phyloP scores from a whole-genome alignment of 1,140 invertebrate genomes.

The Drosophila ercepeae region DNA sequence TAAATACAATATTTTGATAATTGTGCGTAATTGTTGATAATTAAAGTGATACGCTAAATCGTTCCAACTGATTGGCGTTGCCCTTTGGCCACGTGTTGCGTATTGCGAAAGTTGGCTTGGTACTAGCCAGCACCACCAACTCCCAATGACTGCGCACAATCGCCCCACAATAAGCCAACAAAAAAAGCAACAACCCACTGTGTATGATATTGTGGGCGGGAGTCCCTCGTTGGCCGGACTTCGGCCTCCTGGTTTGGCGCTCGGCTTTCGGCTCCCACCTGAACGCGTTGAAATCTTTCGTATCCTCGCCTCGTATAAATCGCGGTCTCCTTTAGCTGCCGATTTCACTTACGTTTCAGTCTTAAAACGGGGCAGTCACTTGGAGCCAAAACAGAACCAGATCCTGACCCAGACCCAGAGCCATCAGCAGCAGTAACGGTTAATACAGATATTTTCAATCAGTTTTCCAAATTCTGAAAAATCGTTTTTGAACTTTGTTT shows the following conservation, averaged over 20 bases:
- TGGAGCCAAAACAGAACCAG: slow-evolving; percentile 9
- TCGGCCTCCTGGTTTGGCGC: slow-evolving; percentile 21
- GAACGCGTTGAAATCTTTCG: slow-evolving; percentile 74
- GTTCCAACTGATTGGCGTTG: slow-evolving; percentile 18
- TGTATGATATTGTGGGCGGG: slow-evolving; percentile 51
- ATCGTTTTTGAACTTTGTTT: slow-evolving; percentile 24
- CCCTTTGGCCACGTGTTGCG: slow-evolving; percentile 66
- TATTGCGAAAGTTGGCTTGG: slow-evolving; percentile 53
- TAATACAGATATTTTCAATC: slow-evolving; percentile 25
- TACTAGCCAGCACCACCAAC: slow-evolving; percentile 10
- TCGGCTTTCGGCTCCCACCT: slow-evolving; percentile 17
- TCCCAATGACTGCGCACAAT: slow-evolving; percentile 69
- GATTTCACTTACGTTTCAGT: slow-evolving; percentile 77
- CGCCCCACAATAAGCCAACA: slow-evolving; percentile 19
- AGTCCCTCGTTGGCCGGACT: slow-evolving; percentile 1
- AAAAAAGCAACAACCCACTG: background rate
- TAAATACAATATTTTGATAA: slow-evolving; percentile 44
- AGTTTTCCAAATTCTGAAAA: slow-evolving; percentile 20
- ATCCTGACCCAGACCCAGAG: background rate
- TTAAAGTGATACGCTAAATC: slow-evolving; percentile 50
- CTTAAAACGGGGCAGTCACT: slow-evolving; percentile 68
- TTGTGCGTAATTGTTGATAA: slow-evolving; percentile 73
- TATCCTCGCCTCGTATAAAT: slow-evolving; percentile 76
- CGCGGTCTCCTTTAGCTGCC: slow-evolving; percentile 54
- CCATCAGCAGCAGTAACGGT: slow-evolving; percentile 41